Base-by-base conservation (phyloP, 2,113 vertebrate species). In the Semnopithecus entellus region DNA sequence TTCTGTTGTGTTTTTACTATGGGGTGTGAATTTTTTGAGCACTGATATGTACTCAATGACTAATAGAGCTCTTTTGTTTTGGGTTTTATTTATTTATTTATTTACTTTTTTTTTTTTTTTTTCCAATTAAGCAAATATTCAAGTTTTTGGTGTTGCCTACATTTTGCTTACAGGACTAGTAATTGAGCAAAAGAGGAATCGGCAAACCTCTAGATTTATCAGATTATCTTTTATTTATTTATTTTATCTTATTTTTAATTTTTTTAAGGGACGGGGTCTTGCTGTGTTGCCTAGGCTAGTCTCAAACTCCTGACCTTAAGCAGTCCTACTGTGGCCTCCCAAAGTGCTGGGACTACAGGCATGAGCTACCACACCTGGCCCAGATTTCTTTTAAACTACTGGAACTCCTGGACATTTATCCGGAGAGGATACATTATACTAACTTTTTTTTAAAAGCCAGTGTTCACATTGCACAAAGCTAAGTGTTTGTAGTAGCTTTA, bases 161-260 rank as follows among this genome's bases (percentile, higher is more conserved):
- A 80, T 98, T 97, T 90, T 88, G 40, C 45, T 90, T 84, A 82
- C 70, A 95, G 95, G 84, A 86, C 48, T 98, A 23, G 55, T 88
- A 80, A 78, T 88, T 93, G 80, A 97, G 5, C 72, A 96, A 66
- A 95, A 94, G 88, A 93, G 94, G 84, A 92, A 50, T 96, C 84
- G 80, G 85, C 73, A 97, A 94, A 93, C 93, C 70, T 5, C 66
- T 76, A 57, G 3, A 6, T 96, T 97, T 83, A 82, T 94, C 97
- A 98, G 75, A 9, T 30, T 91, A 16, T 92, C 52, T 85, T 92
- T 88, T 52, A 23, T 17, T 68, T 14, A 30, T 30, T 64, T 64
- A 64, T 64, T 64, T 64, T 32, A 12, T 64, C 61, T 64, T 64
- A 64, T 30, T 64, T 64, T 64, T 64, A 6, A 64, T 64, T 64